phyloP scores from a whole-genome alignment of 2,797 vertebrate genomes.

The Poeciliopsis infans region DNA sequence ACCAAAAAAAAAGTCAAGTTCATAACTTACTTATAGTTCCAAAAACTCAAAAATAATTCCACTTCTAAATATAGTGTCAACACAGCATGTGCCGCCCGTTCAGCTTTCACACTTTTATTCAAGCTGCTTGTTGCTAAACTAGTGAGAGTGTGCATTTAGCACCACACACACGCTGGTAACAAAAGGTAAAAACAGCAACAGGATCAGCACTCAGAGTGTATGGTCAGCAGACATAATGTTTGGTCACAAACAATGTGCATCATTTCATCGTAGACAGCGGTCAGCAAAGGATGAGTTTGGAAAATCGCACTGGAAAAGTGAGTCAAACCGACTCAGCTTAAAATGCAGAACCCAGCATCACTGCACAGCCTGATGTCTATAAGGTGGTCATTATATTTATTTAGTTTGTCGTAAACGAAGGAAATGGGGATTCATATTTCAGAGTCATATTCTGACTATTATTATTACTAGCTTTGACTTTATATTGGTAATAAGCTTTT shows the following conservation, averaged over 20 bases:
- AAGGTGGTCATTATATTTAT: too few species aligned
- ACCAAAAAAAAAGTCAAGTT: not conserved
- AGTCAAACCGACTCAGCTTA: not conserved
- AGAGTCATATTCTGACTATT: too few species aligned
- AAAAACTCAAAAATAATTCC: not conserved
- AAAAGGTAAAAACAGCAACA: not conserved
- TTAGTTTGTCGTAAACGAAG: too few species aligned
- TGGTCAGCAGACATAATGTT: not conserved
- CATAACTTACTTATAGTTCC: not conserved
- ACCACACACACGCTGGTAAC: not conserved
- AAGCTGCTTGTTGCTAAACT: not conserved
- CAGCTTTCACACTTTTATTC: not conserved
- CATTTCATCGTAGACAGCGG: not conserved
- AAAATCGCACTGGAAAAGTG: not conserved
- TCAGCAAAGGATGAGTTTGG: not conserved
- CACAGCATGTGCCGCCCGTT: not conserved
- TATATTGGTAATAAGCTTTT: too few species aligned
- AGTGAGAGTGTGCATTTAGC: not conserved
- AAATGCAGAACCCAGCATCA: not conserved
- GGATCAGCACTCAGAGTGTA: too few species aligned
- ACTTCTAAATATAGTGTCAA: not conserved
- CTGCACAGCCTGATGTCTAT: not conserved
- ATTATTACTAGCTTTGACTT: too few species aligned
- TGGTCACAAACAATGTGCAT: not conserved
- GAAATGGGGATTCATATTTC: too few species aligned